These are phyloP conservation scores for Ariolimax columbianus DNA, from an alignment of 2,888 invertebrate species.

Conservation along the genomic window DNA sequence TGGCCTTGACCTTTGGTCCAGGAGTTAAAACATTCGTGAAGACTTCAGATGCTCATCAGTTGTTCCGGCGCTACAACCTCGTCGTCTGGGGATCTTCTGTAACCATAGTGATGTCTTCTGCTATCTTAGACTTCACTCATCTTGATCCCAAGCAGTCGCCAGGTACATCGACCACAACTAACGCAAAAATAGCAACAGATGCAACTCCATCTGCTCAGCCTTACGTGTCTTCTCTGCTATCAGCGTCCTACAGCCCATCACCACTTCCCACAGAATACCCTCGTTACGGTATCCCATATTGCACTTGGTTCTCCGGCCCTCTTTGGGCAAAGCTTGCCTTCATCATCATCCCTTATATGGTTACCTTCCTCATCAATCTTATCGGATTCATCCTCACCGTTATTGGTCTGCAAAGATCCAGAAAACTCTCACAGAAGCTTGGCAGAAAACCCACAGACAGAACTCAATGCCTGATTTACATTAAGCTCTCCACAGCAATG, in stretches of 20 bases:
- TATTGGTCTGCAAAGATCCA: slow-evolving; percentile 42
- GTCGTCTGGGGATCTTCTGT: slow-evolving; percentile 27
- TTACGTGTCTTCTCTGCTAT: neutral
- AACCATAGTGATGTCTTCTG: slow-evolving; percentile 11
- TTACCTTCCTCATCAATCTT: slow-evolving; percentile 45
- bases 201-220: too few relatives aligned
- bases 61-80: slow-evolving; percentile 15
- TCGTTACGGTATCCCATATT: slow-evolving; percentile 26
- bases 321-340: slow-evolving; percentile 10
- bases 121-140: slow-evolving; percentile 18
- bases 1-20: slow-evolving; percentile 53
- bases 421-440: neutral
- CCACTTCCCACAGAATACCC: neutral
- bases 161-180: neutral
- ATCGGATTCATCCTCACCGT: slow-evolving; percentile 53
- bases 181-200: neutral
- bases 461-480: slow-evolving; percentile 9
- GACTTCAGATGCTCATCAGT: neutral
- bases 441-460: neutral
- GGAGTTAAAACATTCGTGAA: neutral
- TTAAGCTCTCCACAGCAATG: slow-evolving; percentile 37
- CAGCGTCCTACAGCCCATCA: neutral
- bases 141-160: neutral
- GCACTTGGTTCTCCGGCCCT: slow-evolving; percentile 29
- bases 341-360: slow-evolving; percentile 47